phyloP scores from a whole-genome alignment of 2,113 vertebrate species.

The Pristiophorus japonicus region DNA sequence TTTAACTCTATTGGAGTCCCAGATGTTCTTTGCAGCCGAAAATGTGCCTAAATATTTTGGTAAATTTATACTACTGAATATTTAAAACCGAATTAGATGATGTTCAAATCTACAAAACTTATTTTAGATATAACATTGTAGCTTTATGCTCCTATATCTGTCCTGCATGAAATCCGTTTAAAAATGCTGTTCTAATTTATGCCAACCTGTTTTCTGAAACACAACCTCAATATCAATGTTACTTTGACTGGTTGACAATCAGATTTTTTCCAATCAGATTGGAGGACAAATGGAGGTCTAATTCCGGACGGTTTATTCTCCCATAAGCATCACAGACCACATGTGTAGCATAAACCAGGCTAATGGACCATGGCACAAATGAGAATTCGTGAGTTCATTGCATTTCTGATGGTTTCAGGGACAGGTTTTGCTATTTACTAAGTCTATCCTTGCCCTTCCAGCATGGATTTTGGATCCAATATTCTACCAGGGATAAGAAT shows the following conservation, averaged over 20 bases:
- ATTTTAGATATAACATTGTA: neutral
- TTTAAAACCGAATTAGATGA: neutral
- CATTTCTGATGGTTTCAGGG: neutral
- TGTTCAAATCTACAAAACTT: neutral
- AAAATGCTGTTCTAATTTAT: neutral
- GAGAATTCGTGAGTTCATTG: neutral
- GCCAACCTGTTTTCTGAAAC: neutral
- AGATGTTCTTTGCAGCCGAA: neutral
- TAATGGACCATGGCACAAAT: slow-evolving; percentile 9
- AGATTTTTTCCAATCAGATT: neutral
- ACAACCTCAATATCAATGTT: neutral
- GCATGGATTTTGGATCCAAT: neutral
- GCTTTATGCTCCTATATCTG: neutral
- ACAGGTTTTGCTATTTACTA: slow-evolving; percentile 4
- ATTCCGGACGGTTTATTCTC: neutral
- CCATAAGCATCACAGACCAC: slow-evolving; percentile 24
- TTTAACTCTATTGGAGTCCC: neutral
- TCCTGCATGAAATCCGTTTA: too few relatives aligned
- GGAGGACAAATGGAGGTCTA: neutral
- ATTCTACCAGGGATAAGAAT: neutral
- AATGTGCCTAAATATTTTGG: neutral
- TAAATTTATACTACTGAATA: neutral
- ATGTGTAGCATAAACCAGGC: slow-evolving; percentile 8
- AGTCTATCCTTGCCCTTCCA: neutral
- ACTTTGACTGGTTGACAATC: neutral